A percentile compares a stretch with the other conserved stretches of the same genome.
Conservation (phyloP, 2,797 vertebrate genomes). For the Syngnathus rostellatus region DNA sequence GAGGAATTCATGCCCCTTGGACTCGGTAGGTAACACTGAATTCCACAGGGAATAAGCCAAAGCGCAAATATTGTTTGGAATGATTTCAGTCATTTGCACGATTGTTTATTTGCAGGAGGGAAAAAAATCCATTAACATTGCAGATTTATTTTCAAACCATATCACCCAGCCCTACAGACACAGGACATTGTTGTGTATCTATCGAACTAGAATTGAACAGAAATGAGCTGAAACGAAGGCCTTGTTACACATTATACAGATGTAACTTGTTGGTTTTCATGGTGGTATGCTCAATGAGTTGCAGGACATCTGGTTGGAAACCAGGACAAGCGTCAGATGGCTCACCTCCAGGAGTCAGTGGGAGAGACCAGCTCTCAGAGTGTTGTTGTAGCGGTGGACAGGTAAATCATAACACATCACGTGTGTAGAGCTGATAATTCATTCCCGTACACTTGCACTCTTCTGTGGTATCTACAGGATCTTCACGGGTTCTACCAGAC, state of each 20-base stretch:
- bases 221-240: not conserved
- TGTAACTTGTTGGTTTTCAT: not conserved
- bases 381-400: constrained; percentile 93
- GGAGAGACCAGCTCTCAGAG: constrained; percentile 97
- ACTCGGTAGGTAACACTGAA: constrained; percentile 68
- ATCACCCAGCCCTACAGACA: not conserved
- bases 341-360: constrained; percentile 91
- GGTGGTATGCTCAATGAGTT: constrained; percentile 18
- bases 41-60: no score
- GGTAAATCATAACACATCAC: constrained; percentile 57
- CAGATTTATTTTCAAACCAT: not conserved
- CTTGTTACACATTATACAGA: not conserved
- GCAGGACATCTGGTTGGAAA: constrained; percentile 86
- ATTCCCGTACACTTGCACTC: not conserved
- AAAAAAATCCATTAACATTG: not conserved
- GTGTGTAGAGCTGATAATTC: constrained; percentile 4
- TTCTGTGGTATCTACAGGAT: constrained; percentile 68
- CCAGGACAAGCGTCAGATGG: constrained; percentile 87
- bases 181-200: not conserved
- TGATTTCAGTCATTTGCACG: no score
- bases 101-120: no score
- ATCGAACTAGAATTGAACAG: not conserved
- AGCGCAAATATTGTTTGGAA: not conserved
- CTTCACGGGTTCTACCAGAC: constrained; percentile 89
- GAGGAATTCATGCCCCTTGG: constrained; percentile 95